A percentile compares a stretch with the other conserved stretches of the same genome.
Conservation (phyloP, 2,797 vertebrate genomes). For the Anguilla anguilla region DNA sequence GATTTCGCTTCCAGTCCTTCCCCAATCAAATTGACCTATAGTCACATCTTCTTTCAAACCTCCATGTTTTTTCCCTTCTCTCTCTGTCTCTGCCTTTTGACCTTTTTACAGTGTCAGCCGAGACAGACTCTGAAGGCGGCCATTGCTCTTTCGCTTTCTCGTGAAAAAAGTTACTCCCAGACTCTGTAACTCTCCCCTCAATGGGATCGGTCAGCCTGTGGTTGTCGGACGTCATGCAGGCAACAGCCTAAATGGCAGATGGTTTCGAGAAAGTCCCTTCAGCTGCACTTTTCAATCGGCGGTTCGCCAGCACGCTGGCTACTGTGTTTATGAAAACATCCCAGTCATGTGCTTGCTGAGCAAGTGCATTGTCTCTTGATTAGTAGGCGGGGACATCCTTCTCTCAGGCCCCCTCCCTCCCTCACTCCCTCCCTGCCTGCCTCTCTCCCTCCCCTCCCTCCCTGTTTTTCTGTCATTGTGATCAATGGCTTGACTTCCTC, state of each 20-base stretch:
- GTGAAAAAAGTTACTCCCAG: background rate
- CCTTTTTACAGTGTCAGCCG: background rate
- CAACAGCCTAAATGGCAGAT: slow-evolving; percentile 12
- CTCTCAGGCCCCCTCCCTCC: slow-evolving; percentile 15
- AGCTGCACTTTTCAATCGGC: background rate
- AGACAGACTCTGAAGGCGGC: background rate
- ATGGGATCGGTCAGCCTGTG: background rate
- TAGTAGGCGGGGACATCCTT: slow-evolving; percentile 30
- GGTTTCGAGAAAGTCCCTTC: slow-evolving; percentile 21
- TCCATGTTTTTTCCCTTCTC: background rate
- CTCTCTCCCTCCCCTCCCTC: slow-evolving; percentile 31
- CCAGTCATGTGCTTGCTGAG: slow-evolving; percentile 35
- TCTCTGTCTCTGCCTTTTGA: background rate
- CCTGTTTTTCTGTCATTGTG: slow-evolving; percentile 59
- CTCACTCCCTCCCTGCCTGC: background rate
- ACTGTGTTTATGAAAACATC: slow-evolving; percentile 28
- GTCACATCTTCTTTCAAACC: background rate
- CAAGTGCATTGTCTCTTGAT: slow-evolving; percentile 37
- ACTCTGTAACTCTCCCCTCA: background rate
- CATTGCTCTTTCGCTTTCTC: background rate
- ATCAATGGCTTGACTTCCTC: slow-evolving; percentile 90
- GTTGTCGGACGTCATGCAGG: background rate
- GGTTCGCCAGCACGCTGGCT: background rate
- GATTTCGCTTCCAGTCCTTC: slow-evolving; percentile 7
- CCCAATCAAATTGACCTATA: background rate